Evolutionary conservation across 2,888 invertebrate genomes (phyloP).

Genomic region (Alentia gelatinosa): DNA sequence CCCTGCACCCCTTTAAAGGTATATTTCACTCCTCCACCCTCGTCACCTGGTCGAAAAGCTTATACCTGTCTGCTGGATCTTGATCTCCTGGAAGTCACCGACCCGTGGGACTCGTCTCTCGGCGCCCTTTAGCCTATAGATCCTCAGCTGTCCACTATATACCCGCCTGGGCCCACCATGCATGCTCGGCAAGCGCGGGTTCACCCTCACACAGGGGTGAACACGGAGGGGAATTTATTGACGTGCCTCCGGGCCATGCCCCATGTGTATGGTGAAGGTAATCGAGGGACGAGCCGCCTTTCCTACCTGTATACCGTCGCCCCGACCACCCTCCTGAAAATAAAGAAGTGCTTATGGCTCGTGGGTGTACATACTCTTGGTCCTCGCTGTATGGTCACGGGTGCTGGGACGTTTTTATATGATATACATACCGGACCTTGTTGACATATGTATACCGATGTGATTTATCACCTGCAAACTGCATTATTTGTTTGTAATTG

Average conservation of each 20-base stretch:
- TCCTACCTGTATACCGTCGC: background rate
- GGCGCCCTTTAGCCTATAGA: background rate
- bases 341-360: background rate
- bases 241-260: background rate
- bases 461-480: background rate
- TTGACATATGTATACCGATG: background rate
- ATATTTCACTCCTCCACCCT: no score
- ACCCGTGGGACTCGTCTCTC: background rate
- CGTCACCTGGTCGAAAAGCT: no score
- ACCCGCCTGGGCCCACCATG: background rate
- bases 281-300: background rate
- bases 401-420: background rate
- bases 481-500: background rate
- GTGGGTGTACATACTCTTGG: background rate
- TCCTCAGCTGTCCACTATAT: background rate
- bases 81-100: constrained; percentile 1
- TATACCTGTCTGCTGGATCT: background rate
- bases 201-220: background rate
- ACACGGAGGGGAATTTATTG: background rate
- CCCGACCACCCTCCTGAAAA: background rate
- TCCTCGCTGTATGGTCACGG: background rate
- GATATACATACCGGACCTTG: background rate
- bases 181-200: background rate
- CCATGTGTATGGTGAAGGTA: background rate
- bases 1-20: no score